Evolutionary conservation across 2,797 vertebrate genomes (phyloP).

Genomic region (Nasua narica): DNA sequence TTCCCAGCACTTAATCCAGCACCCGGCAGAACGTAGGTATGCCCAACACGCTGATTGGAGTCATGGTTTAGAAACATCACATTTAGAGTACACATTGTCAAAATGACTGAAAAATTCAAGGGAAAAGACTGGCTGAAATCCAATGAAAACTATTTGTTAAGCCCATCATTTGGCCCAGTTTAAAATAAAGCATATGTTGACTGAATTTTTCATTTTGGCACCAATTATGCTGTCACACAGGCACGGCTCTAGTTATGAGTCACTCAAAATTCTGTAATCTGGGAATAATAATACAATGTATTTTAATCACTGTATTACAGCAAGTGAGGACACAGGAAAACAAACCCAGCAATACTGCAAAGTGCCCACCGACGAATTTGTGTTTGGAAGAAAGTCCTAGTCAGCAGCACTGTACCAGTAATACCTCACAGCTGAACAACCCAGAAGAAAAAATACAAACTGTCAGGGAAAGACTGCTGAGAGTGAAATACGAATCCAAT

Average conservation of each 20-base stretch:
- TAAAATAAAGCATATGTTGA: constrained; percentile 11
- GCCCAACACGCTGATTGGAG: background rate
- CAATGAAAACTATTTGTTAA: background rate
- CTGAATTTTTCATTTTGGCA: constrained; percentile 39
- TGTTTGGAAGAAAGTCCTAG: background rate
- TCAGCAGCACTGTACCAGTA: background rate
- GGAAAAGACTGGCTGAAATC: background rate
- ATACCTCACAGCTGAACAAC: background rate
- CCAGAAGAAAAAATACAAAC: background rate
- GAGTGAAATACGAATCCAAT: constrained; percentile 36
- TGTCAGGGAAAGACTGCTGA: constrained; percentile 60
- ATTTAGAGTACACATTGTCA: background rate
- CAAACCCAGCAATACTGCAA: background rate
- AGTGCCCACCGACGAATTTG: background rate
- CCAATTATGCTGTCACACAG: background rate
- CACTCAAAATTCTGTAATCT: constrained; percentile 14
- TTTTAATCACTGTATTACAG: constrained; percentile 25
- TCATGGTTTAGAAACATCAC: background rate
- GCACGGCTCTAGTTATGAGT: background rate
- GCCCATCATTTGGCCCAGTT: background rate
- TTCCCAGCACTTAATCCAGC: background rate
- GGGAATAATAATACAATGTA: background rate
- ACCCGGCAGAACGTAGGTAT: background rate
- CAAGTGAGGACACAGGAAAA: background rate
- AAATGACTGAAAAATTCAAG: background rate